A percentile compares a stretch with the other conserved stretches of the same genome.
These are phyloP conservation scores for Vidua macroura DNA, from an alignment of 2,113 vertebrate species.

Conservation along the genomic window DNA sequence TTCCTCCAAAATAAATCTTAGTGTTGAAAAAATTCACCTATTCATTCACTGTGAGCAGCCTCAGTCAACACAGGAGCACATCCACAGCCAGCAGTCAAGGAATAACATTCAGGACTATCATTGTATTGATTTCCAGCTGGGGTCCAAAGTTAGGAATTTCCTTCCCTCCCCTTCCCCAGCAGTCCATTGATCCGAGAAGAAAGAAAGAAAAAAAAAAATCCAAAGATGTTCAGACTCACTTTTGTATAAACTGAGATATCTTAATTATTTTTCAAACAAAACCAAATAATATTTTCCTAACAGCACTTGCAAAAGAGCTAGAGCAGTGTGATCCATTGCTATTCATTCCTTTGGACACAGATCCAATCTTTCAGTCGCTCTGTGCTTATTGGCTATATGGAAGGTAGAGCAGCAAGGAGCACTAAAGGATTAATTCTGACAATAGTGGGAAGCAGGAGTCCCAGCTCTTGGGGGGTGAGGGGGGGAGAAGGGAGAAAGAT, in stretches of 20 bases:
- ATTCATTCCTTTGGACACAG: not conserved
- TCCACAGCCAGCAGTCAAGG: not conserved
- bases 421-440: conserved; percentile 51
- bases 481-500: not conserved
- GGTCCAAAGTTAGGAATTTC: not conserved
- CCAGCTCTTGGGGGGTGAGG: not conserved
- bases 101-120: not conserved
- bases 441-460: conserved; percentile 39
- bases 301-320: not conserved
- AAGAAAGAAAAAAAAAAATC: not conserved
- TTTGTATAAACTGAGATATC: not conserved
- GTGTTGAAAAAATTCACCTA: not conserved
- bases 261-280: not conserved
- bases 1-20: not conserved
- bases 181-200: not conserved
- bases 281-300: not conserved
- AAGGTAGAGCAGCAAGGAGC: conserved; percentile 28
- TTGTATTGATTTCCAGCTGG: not conserved
- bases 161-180: not conserved
- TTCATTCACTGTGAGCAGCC: not conserved
- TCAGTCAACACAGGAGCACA: not conserved
- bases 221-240: not conserved
- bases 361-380: not conserved
- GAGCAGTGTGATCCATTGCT: not conserved
- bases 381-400: not conserved